Evolutionary conservation across 2,888 invertebrate genomes (phyloP).

Genomic region (Luperina testacea): DNA sequence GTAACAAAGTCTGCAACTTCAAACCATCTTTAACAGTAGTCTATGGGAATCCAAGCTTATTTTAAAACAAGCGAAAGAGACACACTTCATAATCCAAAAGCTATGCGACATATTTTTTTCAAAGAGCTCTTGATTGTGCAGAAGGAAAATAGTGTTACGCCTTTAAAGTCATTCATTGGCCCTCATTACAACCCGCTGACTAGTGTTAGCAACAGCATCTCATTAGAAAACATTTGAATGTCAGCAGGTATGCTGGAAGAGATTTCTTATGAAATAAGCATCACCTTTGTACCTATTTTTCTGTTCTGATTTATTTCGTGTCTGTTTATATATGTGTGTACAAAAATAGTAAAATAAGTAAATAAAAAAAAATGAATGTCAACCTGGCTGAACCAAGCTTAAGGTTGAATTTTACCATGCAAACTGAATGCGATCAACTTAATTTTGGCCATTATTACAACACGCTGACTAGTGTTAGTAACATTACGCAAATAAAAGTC

Average conservation of each 20-base stretch:
- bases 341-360: too few species aligned
- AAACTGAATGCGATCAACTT: too few species aligned
- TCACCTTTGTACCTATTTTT: too few species aligned
- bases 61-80: background rate
- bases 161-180: slow-evolving; percentile 25
- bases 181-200: slow-evolving; percentile 26
- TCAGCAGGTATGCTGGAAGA: too few species aligned
- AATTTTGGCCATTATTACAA: too few species aligned
- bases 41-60: background rate
- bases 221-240: slow-evolving; percentile 30
- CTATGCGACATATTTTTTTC: background rate
- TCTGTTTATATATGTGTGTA: too few species aligned
- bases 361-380: too few species aligned
- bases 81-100: background rate
- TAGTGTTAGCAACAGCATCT: background rate
- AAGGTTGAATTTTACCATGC: too few species aligned
- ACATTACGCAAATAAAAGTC: too few species aligned
- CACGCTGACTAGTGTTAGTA: too few species aligned
- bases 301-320: too few species aligned
- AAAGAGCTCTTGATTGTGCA: background rate
- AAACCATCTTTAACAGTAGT: background rate
- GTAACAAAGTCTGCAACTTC: background rate
- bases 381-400: slow-evolving; percentile 2
- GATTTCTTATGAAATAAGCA: too few species aligned
- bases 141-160: background rate